A percentile compares a stretch with the other conserved stretches of the same genome.
Evolutionary conservation across 2,797 vertebrate species (phyloP).

Genomic region (Leptodactylus fallax): DNA sequence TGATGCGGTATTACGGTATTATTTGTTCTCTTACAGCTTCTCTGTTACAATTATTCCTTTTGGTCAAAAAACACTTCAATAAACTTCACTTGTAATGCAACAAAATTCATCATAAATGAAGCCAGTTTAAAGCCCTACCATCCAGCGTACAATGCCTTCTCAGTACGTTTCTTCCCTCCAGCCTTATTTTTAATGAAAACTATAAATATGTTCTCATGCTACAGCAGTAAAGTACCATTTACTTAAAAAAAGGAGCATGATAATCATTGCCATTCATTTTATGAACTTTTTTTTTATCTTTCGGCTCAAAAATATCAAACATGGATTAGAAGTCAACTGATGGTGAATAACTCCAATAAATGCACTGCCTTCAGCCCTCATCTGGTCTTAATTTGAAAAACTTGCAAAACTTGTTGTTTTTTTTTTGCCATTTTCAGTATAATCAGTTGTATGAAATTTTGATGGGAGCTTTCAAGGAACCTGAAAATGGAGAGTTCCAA

Average conservation of each 20-base stretch:
- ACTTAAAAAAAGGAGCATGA: conserved; percentile 70
- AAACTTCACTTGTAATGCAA: conserved; percentile 1
- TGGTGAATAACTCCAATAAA: conserved; percentile 70
- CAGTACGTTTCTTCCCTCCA: conserved; percentile 35
- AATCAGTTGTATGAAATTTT: conserved; percentile 73
- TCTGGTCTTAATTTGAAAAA: conserved; percentile 77
- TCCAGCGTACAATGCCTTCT: conserved; percentile 26
- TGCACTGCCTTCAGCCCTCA: conserved; percentile 72
- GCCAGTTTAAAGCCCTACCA: conserved; percentile 8
- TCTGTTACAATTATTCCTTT: conserved; percentile 15
- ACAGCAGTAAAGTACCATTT: conserved; percentile 59
- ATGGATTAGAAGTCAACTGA: conserved; percentile 60
- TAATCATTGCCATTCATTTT: conserved; percentile 69
- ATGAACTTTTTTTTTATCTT: conserved; percentile 67
- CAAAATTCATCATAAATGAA: conserved; percentile 42
- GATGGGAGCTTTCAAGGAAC: conserved; percentile 26
- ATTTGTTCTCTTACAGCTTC: conserved; percentile 26
- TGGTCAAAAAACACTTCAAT: not conserved
- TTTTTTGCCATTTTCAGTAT: conserved; percentile 66
- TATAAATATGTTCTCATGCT: conserved; percentile 61
- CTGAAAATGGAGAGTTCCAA: not conserved
- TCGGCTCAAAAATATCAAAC: conserved; percentile 69
- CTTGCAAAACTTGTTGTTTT: conserved; percentile 69
- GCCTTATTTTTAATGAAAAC: conserved; percentile 57
- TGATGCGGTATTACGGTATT: not conserved